phyloP scores from a whole-genome alignment of 2,888 invertebrate genomes.

The Pycnomerus fuliginosus region DNA sequence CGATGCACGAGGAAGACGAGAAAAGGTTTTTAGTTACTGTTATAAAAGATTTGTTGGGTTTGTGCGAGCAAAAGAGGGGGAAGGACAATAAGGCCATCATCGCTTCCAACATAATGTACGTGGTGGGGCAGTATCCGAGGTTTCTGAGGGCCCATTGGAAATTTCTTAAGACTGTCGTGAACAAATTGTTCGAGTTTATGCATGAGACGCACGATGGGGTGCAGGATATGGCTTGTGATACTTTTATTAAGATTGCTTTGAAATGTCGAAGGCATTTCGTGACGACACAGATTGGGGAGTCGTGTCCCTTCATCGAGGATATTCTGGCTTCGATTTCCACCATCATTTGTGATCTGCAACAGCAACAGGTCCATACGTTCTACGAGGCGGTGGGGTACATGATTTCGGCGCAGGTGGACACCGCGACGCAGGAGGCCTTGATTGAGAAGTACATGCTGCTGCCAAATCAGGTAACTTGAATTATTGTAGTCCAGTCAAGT shows the following conservation, averaged over 20 bases:
- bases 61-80: slow-evolving; percentile 97
- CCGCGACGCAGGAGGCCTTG: slow-evolving; percentile 85
- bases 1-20: slow-evolving; percentile 99
- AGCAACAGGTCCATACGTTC: slow-evolving; percentile 98
- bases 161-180: slow-evolving; percentile 99
- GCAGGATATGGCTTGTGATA: slow-evolving; percentile 99
- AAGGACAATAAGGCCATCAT: slow-evolving; percentile 99
- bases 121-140: slow-evolving; percentile 98
- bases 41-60: slow-evolving; percentile 93
- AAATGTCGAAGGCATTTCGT: slow-evolving; percentile 99
- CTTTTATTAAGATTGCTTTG: slow-evolving; percentile 98
- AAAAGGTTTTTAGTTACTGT: slow-evolving; percentile 98
- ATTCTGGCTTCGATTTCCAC: slow-evolving; percentile 93
- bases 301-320: slow-evolving; percentile 98
- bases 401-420: slow-evolving; percentile 95
- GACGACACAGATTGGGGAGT: slow-evolving; percentile 92
- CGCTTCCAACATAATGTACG: slow-evolving; percentile 99
- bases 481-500: no score
- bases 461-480: slow-evolving; percentile 87
- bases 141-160: slow-evolving; percentile 99
- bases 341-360: slow-evolving; percentile 98
- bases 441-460: slow-evolving; percentile 97
- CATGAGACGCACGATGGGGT: slow-evolving; percentile 99
- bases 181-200: slow-evolving; percentile 99
- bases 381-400: slow-evolving; percentile 99